These are phyloP conservation scores for Myrmophylax atrothorax DNA, from an alignment of 2,113 vertebrate species.

Conservation along the genomic window DNA sequence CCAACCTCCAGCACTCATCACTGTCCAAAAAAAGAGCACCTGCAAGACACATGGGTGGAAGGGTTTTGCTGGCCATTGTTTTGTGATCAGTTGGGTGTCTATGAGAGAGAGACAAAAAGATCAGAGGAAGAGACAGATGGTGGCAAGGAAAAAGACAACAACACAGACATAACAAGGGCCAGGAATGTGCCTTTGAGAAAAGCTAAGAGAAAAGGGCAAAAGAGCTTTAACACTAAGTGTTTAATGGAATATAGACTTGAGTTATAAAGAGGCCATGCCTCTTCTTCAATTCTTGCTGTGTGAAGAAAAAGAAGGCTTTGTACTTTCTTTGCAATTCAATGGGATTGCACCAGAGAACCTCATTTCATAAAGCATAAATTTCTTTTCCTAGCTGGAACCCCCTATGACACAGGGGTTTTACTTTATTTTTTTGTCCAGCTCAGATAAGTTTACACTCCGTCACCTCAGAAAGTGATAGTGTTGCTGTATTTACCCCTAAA, in stretches of 20 bases:
- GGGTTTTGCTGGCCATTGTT: constrained; percentile 14
- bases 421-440: background rate
- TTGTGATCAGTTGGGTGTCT: constrained; percentile 38
- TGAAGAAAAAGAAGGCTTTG: background rate
- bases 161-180: constrained; percentile 9
- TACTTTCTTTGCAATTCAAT: constrained; percentile 12
- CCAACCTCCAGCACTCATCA: fast-evolving
- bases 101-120: constrained; percentile 18
- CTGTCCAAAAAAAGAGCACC: background rate
- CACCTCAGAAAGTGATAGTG: background rate
- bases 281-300: background rate
- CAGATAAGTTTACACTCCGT: background rate
- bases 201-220: constrained; percentile 1
- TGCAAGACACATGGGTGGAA: constrained; percentile 42
- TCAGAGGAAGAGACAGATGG: constrained; percentile 57
- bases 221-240: constrained; percentile 3
- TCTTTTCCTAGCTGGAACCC: background rate
- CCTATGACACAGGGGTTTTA: background rate
- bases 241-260: constrained; percentile 34
- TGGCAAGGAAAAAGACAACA: constrained; percentile 9
- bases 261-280: constrained; percentile 11
- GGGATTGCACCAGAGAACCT: background rate
- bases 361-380: background rate
- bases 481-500: background rate
- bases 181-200: constrained; percentile 38